These are phyloP conservation scores for Nesoenas mayeri DNA, from an alignment of 2,113 vertebrate species.

Conservation along the genomic window DNA sequence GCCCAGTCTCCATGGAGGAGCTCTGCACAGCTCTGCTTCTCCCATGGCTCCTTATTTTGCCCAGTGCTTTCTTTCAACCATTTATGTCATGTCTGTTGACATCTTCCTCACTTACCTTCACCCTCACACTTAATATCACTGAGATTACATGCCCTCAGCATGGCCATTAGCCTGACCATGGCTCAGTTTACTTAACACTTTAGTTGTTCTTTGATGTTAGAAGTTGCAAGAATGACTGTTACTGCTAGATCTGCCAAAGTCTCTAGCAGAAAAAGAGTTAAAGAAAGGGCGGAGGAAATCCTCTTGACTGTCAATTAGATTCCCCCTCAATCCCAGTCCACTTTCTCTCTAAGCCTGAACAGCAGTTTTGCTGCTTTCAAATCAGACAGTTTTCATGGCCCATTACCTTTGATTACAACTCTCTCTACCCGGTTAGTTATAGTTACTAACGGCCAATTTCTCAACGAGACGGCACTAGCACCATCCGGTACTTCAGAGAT, in stretches of 20 bases:
- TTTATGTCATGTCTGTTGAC: neutral
- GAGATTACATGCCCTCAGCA: neutral
- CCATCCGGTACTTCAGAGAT: neutral
- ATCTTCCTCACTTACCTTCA: neutral
- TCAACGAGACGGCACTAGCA: constrained; percentile 2
- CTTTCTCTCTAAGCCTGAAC: neutral
- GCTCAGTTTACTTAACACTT: neutral
- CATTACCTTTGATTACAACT: constrained; percentile 61
- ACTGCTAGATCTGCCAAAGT: neutral
- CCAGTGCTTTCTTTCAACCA: neutral
- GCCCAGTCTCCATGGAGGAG: neutral
- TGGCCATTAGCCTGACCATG: neutral
- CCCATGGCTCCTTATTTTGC: neutral
- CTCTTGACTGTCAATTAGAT: neutral
- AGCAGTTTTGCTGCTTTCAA: constrained; percentile 35
- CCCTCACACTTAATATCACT: neutral
- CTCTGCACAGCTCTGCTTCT: neutral
- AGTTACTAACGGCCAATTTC: constrained; percentile 41
- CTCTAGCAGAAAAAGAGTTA: neutral
- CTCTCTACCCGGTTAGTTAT: constrained; percentile 28
- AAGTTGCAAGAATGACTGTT: neutral
- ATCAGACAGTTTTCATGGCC: constrained; percentile 58
- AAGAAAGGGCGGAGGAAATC: constrained; percentile 1
- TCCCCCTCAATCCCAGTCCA: constrained; percentile 12
- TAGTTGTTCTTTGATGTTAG: neutral